Base-by-base conservation (phyloP, 2,113 vertebrate species). In the Odobenus rosmarus region DNA sequence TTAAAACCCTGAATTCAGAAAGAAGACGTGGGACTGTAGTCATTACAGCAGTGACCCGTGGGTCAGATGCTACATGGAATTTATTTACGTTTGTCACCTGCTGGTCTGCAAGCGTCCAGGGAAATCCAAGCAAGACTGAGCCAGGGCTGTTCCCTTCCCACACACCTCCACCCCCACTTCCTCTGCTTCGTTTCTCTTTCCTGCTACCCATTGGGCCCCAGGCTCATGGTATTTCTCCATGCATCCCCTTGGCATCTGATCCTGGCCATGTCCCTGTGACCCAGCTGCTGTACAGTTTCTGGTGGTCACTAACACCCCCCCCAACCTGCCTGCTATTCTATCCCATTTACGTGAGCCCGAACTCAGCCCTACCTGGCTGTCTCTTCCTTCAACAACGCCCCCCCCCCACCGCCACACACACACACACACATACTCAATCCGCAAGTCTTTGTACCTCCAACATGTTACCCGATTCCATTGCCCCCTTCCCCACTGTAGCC, bases 1-100 rank as follows among this genome's bases (percentile, higher is more conserved):
- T 69, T 96, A 88, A 82, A 76, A 71, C 12, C 8, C n/a, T 15
- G 28, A 21, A 24, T 84, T 88, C 61, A 55, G 39, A 79, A 90
- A 74, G 16, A 82, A 74, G 28, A 69, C 33, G 24, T 71, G n/a
- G 49, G 13, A 14, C n/a, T 62, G 12, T 33, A 39, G 33, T 88
- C 95, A 71, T 28, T 28, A 61, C 7, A 64, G 6, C 59, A 13
- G 2, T 79, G 71, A 69, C 15, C 11, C 33, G 13, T 33, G 67
- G 3, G 4, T 61, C 71, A n/a, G 57, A 57, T 46, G 46, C 39
- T 49, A 76, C 24, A 26, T 59, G 5, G 3, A 31, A 46, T 59
- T 88, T 61, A 51, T 57, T 88, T 61, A 36, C 46, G n/a, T 57
- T 64, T 82, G 26, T 83, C 64, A 76, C 18, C 36, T 88, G 36